A percentile compares a stretch with the other conserved stretches of the same genome.
These are phyloP conservation scores for Dasysyrphus tricinctus DNA, from an alignment of 2,888 invertebrate genomes.

Conservation along the genomic window DNA sequence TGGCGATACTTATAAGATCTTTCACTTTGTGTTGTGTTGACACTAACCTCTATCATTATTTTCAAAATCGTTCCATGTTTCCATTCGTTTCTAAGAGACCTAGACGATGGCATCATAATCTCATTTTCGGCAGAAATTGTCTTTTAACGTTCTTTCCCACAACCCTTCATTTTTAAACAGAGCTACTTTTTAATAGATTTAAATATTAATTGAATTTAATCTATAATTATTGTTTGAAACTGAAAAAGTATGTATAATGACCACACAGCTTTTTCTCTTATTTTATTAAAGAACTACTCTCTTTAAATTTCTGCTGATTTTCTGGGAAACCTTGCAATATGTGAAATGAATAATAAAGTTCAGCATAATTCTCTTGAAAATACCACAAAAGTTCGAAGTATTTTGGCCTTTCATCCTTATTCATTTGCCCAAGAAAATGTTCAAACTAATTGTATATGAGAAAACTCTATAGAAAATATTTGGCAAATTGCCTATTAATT, in stretches of 20 bases:
- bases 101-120: too few species aligned
- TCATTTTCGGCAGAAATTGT: too few species aligned
- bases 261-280: neutral
- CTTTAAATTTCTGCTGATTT: neutral
- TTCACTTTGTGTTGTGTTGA: too few species aligned
- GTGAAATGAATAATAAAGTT: constrained; percentile 17
- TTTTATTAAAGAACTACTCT: neutral
- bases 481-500: constrained; percentile 74
- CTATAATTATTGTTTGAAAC: neutral
- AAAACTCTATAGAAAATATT: constrained; percentile 68
- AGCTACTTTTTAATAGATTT: too few species aligned
- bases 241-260: neutral
- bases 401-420: neutral
- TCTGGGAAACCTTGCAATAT: neutral
- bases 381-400: constrained; percentile 35
- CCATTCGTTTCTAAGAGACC: too few species aligned
- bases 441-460: constrained; percentile 54
- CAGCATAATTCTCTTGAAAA: constrained; percentile 42
- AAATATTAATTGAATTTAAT: too few species aligned
- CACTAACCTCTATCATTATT: too few species aligned
- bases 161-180: too few species aligned
- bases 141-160: too few species aligned
- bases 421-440: constrained; percentile 45
- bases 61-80: too few species aligned
- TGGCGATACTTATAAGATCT: too few species aligned